Conservation (phyloP, 1,140 invertebrate species). For the Gyrodactylus bullatarudis region DNA sequence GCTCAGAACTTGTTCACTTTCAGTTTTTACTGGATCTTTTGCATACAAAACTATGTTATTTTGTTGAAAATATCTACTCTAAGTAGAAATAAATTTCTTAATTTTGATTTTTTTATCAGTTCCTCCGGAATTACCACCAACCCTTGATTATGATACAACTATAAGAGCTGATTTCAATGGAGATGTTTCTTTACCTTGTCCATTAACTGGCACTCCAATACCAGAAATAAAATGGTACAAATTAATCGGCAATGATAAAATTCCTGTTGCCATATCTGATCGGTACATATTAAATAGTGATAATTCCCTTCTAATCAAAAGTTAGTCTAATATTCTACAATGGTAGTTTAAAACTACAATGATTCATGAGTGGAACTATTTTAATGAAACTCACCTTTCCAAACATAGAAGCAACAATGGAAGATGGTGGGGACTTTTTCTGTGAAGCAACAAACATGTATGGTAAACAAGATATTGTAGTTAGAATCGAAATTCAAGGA, state of each 20-base stretch:
- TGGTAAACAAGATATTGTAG: background rate
- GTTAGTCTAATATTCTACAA: background rate
- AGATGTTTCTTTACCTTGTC: constrained; percentile 16
- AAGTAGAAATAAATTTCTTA: background rate
- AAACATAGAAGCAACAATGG: background rate
- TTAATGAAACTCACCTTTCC: background rate
- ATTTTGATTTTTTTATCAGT: background rate
- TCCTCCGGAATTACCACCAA: background rate
- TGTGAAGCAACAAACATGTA: background rate
- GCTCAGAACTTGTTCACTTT: too few species aligned
- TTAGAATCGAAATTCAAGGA: background rate
- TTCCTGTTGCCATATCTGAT: background rate
- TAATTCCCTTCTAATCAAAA: background rate
- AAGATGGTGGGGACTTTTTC: background rate
- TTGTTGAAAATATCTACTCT: too few species aligned
- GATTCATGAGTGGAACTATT: background rate
- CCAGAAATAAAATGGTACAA: constrained; percentile 15
- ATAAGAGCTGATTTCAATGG: background rate
- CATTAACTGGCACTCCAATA: constrained; percentile 14
- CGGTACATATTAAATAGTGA: background rate
- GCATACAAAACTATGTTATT: too few species aligned
- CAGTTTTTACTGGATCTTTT: too few species aligned
- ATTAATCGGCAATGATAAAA: background rate
- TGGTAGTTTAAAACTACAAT: background rate
- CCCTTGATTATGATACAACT: background rate